These are phyloP conservation scores for Gibbula magus DNA, from an alignment of 2,888 invertebrate species.

Conservation along the genomic window DNA sequence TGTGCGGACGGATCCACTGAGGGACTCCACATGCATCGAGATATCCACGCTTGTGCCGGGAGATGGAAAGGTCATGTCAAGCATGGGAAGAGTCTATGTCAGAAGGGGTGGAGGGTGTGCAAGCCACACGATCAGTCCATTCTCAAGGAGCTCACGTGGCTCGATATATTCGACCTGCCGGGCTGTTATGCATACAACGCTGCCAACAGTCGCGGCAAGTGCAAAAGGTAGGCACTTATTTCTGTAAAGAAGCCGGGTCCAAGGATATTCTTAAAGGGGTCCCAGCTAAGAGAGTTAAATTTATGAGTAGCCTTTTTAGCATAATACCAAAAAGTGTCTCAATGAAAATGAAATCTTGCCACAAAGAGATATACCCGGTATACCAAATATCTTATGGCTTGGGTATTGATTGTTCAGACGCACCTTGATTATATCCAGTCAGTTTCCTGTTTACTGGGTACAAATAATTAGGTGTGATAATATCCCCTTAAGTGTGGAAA, in stretches of 20 bases:
- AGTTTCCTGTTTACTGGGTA: too few species aligned
- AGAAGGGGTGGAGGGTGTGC: conserved; percentile 72
- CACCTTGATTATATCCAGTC: too few species aligned
- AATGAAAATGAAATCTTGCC: not conserved
- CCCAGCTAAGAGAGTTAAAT: not conserved
- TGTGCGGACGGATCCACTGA: conserved; percentile 71
- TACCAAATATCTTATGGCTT: too few species aligned
- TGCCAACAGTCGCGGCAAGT: conserved; percentile 65
- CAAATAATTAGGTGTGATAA: too few species aligned
- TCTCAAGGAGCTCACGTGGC: conserved; percentile 66
- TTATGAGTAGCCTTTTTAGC: not conserved
- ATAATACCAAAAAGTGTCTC: not conserved
- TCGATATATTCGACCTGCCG: conserved; percentile 64
- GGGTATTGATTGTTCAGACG: too few species aligned
- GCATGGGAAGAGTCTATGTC: conserved; percentile 64
- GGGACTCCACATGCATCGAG: conserved; percentile 62
- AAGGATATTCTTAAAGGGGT: too few species aligned
- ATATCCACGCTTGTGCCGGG: conserved; percentile 70
- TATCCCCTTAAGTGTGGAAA: too few species aligned
- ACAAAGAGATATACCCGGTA: too few species aligned
- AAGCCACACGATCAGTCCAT: conserved; percentile 60
- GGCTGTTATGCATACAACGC: conserved; percentile 75
- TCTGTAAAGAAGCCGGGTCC: not conserved
- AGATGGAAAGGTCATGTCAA: conserved; percentile 73
- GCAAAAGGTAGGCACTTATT: conserved; percentile 59